A percentile compares a stretch with the other conserved stretches of the same genome.
phyloP scores from a whole-genome alignment of 2,113 vertebrate species.

The Phalacrocorax aristotelis region DNA sequence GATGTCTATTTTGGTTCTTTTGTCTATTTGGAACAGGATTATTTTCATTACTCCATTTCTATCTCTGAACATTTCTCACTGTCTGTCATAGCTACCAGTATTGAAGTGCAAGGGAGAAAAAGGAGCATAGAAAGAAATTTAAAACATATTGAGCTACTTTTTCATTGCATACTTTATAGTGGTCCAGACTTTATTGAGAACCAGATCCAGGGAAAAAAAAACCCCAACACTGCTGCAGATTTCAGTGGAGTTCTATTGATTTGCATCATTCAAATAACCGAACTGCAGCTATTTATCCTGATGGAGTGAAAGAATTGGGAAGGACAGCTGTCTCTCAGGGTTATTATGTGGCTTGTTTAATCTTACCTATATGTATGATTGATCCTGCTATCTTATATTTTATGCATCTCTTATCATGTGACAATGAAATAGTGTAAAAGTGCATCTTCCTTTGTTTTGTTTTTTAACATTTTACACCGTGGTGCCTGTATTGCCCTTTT shows the following conservation, averaged over 20 bases:
- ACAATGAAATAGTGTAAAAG: background rate
- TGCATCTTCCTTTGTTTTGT: background rate
- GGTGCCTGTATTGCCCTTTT: background rate
- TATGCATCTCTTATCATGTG: background rate
- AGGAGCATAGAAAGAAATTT: background rate
- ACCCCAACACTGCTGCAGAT: background rate
- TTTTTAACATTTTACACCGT: background rate
- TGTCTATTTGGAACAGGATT: background rate
- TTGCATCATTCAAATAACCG: background rate
- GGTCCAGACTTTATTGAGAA: background rate
- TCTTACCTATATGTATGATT: background rate
- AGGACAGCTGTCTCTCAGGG: background rate
- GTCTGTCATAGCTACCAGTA: background rate
- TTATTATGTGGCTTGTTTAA: background rate
- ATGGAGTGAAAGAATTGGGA: background rate
- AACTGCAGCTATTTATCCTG: slow-evolving; percentile 18
- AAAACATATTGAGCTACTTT: background rate
- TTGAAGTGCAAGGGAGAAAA: background rate
- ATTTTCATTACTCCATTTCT: background rate
- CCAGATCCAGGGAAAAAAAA: background rate
- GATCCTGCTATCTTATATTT: background rate
- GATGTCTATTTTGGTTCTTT: background rate
- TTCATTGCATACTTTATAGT: background rate
- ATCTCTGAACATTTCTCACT: background rate
- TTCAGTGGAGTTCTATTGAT: background rate